A percentile compares a stretch with the other conserved stretches of the same genome.
Evolutionary conservation across 2,113 vertebrate genomes (phyloP).

Genomic region (Notiomystis cincta): DNA sequence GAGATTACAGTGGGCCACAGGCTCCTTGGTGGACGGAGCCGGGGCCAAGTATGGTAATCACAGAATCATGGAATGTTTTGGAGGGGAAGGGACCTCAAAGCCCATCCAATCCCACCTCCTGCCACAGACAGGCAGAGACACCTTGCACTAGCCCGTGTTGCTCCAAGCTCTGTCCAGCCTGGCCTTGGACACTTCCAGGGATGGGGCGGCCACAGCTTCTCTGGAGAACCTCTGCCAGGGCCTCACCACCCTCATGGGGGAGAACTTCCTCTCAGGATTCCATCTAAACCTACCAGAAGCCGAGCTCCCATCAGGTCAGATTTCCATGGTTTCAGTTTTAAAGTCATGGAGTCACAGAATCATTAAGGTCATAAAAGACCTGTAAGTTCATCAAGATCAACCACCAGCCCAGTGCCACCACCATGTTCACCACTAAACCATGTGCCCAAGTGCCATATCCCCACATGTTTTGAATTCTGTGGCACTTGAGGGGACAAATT

Average conservation of each 20-base stretch:
- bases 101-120: neutral
- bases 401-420: neutral
- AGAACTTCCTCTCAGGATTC: neutral
- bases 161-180: fast-evolving
- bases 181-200: neutral
- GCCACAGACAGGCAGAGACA: neutral
- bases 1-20: too few relatives aligned
- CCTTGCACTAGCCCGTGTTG: neutral
- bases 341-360: neutral
- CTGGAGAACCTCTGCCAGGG: neutral
- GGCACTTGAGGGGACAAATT: neutral
- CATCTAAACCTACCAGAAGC: neutral
- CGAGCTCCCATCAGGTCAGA: neutral
- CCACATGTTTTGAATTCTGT: neutral
- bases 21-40: neutral
- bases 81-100: neutral
- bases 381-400: neutral
- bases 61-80: neutral
- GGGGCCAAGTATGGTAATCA: neutral
- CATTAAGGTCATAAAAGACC: neutral
- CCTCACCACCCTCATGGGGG: neutral
- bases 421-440: neutral
- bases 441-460: neutral
- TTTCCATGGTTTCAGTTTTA: neutral
- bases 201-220: neutral